phyloP scores from a whole-genome alignment of 2,113 vertebrate species.

The Anoplopoma fimbria region DNA sequence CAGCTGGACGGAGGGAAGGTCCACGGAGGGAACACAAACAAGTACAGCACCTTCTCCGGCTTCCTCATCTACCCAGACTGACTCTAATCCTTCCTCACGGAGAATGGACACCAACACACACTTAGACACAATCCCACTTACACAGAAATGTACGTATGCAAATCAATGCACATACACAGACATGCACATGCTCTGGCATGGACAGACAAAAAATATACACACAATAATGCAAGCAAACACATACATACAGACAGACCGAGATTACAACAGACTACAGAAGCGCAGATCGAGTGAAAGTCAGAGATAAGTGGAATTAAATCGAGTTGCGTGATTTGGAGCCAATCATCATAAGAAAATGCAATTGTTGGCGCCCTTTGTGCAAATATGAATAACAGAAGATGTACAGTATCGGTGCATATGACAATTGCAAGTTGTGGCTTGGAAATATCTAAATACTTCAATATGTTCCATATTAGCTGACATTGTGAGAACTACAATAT shows the following conservation, averaged over 20 bases:
- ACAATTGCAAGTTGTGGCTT: constrained; percentile 61
- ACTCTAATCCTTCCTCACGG: constrained; percentile 35
- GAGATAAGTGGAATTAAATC: constrained; percentile 34
- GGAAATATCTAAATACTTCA: constrained; percentile 63
- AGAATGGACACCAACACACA: constrained; percentile 24
- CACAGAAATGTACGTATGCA: constrained; percentile 42
- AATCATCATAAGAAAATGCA: constrained; percentile 50
- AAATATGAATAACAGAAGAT: constrained; percentile 65
- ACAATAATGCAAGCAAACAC: constrained; percentile 7
- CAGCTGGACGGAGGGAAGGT: constrained; percentile 96
- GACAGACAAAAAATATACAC: constrained; percentile 17
- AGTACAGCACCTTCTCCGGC: constrained; percentile 97
- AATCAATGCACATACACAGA: constrained; percentile 42
- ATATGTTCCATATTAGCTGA: constrained; percentile 56
- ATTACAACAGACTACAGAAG: constrained; percentile 41
- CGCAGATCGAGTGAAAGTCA: constrained; percentile 21
- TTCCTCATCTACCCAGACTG: constrained; percentile 96
- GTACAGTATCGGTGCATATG: constrained; percentile 59
- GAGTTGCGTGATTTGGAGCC: constrained; percentile 60
- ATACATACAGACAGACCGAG: constrained; percentile 26
- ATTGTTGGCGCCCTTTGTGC: constrained; percentile 62
- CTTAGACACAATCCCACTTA: constrained; percentile 26
- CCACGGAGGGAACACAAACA: constrained; percentile 96
- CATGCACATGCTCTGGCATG: constrained; percentile 8
- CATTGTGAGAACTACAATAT: constrained; percentile 58